These are phyloP conservation scores for Poecilia wingei DNA, from an alignment of 2,797 vertebrate genomes.

Conservation along the genomic window DNA sequence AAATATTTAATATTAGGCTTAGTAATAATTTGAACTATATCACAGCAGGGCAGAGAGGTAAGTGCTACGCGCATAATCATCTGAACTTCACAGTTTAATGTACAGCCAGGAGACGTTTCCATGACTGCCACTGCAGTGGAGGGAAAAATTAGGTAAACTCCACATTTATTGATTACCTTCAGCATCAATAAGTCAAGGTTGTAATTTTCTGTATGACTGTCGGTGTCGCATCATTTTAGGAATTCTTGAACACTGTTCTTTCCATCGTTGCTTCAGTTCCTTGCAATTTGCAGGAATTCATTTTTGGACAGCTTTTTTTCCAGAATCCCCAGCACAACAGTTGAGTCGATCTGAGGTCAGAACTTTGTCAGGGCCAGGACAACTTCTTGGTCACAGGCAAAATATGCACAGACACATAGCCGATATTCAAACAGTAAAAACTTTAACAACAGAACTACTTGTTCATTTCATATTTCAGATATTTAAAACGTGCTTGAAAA, in stretches of 20 bases:
- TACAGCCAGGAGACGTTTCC: background rate
- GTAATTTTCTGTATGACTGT: background rate
- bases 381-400: background rate
- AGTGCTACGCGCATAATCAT: background rate
- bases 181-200: background rate
- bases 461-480: background rate
- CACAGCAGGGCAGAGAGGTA: slow-evolving; percentile 3
- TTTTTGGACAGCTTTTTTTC: background rate
- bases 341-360: background rate
- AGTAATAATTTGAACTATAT: slow-evolving; percentile 33
- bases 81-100: background rate
- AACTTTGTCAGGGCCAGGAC: background rate
- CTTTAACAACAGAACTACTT: background rate
- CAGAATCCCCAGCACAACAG: background rate
- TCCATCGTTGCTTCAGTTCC: background rate
- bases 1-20: slow-evolving; percentile 16
- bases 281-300: background rate
- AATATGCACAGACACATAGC: background rate
- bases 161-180: background rate
- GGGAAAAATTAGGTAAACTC: background rate
- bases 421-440: background rate
- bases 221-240: background rate
- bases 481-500: background rate
- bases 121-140: background rate
- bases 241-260: background rate